Evolutionary conservation across 2,113 vertebrate genomes (phyloP), one percentile per base, ranked within the genome.

Genomic region (Halichoerus grypus): DNA sequence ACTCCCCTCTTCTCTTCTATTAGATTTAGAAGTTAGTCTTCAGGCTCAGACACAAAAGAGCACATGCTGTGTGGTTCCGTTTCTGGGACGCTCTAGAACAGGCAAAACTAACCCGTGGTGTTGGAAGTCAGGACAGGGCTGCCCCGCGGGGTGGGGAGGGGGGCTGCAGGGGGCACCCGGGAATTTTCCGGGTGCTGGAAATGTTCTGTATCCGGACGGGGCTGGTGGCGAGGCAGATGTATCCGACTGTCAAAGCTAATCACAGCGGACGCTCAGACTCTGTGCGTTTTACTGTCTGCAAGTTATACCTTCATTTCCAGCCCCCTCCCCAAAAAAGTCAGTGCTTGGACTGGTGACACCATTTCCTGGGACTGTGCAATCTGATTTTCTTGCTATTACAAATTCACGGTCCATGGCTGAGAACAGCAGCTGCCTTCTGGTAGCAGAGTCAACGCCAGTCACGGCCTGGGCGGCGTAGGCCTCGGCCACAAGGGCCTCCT

Each of bases 341-440:
- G 91, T 19, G 9, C 21, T 61, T 46, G 6, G 19, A 18, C 53
- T 71, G 77, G 79, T n/a, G 69, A 82, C 1, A 18, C 49, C 10
- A 31, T 39, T 95, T 97, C 85, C 93, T 95, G 80, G 95, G 71
- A 83, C 83, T 12, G 39, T 31, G 57, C 15, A 9, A 63, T 88
- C 97, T 71, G 91, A 57, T 87, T 79, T 91, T 46, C 94, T 81
- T 83, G 72, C 95, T 97, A 94, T 97, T 97, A 97, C 96, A 98
- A 97, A 97, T 97, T 97, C 98, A 98, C 95, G 96, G 98, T 98
- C 98, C 93, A n/a, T 81, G 92, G 97, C 97, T 97, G 98, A 97
- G 98, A 98, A 98, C 77, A 97, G 98, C 98, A 98, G 98, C 98
- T 97, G 98, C 93, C 98, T 97, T 97, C 98, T 97, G 88, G 95